These are phyloP conservation scores for Pachliopta kotzebuea DNA, from an alignment of 2,888 invertebrate species.

Conservation along the genomic window DNA sequence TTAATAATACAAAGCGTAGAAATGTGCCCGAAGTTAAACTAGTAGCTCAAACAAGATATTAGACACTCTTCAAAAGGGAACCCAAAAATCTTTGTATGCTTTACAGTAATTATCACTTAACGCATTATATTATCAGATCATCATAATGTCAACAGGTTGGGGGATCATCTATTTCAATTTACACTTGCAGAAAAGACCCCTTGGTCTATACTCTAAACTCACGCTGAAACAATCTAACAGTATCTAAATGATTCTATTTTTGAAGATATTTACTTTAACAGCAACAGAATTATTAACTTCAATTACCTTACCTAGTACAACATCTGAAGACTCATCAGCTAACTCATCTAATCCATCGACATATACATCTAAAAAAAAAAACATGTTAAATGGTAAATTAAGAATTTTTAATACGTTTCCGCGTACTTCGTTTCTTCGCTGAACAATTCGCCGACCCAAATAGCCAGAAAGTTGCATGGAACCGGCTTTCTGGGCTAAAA, in stretches of 20 bases:
- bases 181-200: too few species aligned
- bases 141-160: too few species aligned
- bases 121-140: too few species aligned
- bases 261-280: neutral
- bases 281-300: neutral
- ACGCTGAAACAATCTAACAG: too few species aligned
- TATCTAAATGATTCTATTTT: neutral
- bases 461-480: constrained; percentile 11
- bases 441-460: constrained; percentile 20
- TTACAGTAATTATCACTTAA: too few species aligned
- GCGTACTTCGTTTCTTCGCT: neutral
- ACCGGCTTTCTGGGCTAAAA: constrained; percentile 17
- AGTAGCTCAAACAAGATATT: too few species aligned
- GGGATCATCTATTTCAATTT: too few species aligned
- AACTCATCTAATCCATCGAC: constrained; percentile 65
- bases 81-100: too few species aligned
- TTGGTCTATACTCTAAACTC: too few species aligned
- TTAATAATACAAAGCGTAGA: neutral
- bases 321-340: constrained; percentile 69
- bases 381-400: neutral
- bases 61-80: too few species aligned
- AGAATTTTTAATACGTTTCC: neutral
- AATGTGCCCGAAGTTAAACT: too few species aligned
- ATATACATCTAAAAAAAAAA: constrained; percentile 54
- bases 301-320: constrained; percentile 52